Base-by-base conservation (phyloP, 2,113 vertebrate genomes). In the Bufo gargarizans region DNA sequence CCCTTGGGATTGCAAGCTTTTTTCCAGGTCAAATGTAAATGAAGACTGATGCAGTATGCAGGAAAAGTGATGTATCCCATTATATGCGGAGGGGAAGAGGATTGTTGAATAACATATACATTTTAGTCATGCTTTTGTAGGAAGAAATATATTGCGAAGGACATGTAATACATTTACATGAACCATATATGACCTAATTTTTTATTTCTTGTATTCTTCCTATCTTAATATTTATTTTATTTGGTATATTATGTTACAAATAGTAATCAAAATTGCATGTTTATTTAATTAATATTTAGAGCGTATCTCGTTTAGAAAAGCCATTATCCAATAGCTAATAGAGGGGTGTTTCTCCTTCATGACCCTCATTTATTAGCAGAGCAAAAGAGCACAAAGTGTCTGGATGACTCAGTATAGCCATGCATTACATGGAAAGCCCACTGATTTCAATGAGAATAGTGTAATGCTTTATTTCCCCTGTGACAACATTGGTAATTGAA, bases 11-110 rank as follows among this genome's bases (percentile, higher is more conserved):
- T 71, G n/a, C 45, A 33, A 0, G 20, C 71, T 84, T 84, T 76
- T 55, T 81, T 81, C 72, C 67, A 71, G 82, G 82, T 84, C 82
- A 84, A 47, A 69, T 69, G 78, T 45, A 81, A 84, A 84, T 69
- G 67, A 33, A 50, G 50, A 84, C 63, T 71, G 49, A 50, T 76
- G 82, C n/a, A 4, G 63, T 69, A 55, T 58, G 8, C 33, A 61
- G 58, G 47, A 67, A 58, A 33, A 33, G 47, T 50, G 11, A 53
- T 17, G 19, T n/a, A 55, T 50, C n/a, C 47, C 33, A 53, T 17
- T 84, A 22, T 53, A 84, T 81, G 56, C 17, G 16, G 20, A 81
- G 78, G 78, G 16, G 45, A 76, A 76, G 16, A 50, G 11, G 45
- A 7, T 76, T 19, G 16, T 20, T 45, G 50, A 78, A 56, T 55